phyloP scores from a whole-genome alignment of 2,888 invertebrate genomes.

The Pilophorus perplexus region DNA sequence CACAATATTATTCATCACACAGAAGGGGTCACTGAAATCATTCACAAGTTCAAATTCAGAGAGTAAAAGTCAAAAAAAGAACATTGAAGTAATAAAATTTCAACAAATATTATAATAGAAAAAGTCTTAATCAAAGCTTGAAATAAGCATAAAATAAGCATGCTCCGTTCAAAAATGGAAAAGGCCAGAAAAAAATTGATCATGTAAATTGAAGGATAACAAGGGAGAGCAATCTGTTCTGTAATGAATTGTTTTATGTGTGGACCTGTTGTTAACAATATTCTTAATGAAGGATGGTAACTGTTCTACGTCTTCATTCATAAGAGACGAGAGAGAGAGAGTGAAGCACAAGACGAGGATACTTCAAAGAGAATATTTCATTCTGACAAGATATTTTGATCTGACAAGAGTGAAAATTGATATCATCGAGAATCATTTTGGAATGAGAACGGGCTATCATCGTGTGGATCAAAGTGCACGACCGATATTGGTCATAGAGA shows the following conservation, averaged over 20 bases:
- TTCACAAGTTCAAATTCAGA: background rate
- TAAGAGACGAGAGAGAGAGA: background rate
- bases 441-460: no score
- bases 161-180: slow-evolving; percentile 33
- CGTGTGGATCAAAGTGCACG: no score
- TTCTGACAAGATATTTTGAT: no score
- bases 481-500: no score
- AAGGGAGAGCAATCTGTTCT: background rate
- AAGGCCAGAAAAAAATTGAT: slow-evolving; percentile 3
- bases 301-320: background rate
- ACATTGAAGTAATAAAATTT: background rate
- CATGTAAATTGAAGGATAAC: background rate
- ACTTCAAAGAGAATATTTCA: no score
- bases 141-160: slow-evolving; percentile 26
- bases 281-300: background rate
- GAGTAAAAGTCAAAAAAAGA: background rate
- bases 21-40: background rate
- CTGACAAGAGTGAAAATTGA: no score
- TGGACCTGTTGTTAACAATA: background rate
- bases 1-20: background rate
- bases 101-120: background rate
- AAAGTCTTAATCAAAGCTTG: background rate
- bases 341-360: background rate
- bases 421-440: no score
- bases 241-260: slow-evolving; percentile 15